A percentile compares a stretch with the other conserved stretches of the same genome.
Evolutionary conservation across 2,888 invertebrate species (phyloP).

Genomic region (Clanis bilineata): DNA sequence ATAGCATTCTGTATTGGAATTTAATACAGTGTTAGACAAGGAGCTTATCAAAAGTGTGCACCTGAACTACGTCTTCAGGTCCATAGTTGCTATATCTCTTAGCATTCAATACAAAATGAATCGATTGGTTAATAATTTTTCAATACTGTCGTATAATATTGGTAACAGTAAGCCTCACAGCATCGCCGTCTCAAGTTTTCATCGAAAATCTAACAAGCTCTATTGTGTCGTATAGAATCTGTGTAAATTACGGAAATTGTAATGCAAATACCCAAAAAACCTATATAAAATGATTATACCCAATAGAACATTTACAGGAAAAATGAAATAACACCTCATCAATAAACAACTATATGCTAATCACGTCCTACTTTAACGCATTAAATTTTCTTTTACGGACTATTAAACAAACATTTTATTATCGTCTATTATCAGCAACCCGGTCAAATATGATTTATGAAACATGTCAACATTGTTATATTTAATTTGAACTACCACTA

Average conservation of each 20-base stretch:
- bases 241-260: not conserved
- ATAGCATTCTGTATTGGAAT: too few species aligned
- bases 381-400: not conserved
- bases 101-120: too few species aligned
- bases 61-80: too few species aligned
- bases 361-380: not conserved
- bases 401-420: not conserved
- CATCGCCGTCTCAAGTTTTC: too few species aligned
- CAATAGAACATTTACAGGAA: not conserved
- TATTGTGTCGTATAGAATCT: not conserved
- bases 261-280: not conserved
- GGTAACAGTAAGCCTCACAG: too few species aligned
- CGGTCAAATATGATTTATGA: not conserved
- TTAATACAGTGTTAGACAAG: too few species aligned
- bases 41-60: too few species aligned
- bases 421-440: not conserved
- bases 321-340: not conserved
- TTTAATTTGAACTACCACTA: not conserved
- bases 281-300: not conserved
- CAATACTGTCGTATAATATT: too few species aligned
- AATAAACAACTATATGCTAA: not conserved
- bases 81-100: too few species aligned
- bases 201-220: not conserved
- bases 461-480: not conserved
- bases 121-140: too few species aligned